These are phyloP conservation scores for Pangasius mekongensis DNA, from an alignment of 2,797 vertebrate genomes.

Conservation along the genomic window DNA sequence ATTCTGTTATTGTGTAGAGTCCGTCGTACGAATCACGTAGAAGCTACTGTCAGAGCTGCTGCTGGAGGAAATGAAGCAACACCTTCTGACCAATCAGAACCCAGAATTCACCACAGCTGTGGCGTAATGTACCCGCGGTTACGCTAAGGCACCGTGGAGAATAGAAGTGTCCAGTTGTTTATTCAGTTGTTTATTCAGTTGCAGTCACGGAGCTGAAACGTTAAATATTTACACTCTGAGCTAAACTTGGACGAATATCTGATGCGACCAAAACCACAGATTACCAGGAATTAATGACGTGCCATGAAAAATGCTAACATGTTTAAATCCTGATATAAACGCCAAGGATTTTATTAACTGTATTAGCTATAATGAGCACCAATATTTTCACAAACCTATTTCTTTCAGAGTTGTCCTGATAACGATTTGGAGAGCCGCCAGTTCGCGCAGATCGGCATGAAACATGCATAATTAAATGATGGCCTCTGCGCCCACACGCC, in stretches of 20 bases:
- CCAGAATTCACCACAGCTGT: background rate
- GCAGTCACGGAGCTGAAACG: background rate
- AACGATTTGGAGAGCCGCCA: conserved; percentile 38
- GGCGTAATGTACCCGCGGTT: background rate
- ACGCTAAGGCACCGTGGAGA: background rate
- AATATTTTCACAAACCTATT: conserved; percentile 6
- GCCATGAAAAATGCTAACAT: background rate
- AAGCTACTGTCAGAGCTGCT: background rate
- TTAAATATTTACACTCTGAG: background rate
- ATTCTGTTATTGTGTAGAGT: background rate
- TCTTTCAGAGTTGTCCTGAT: background rate
- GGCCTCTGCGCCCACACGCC: conserved; percentile 54
- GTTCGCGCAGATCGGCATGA: conserved; percentile 29
- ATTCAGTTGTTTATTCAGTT: background rate
- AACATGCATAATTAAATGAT: conserved; percentile 43
- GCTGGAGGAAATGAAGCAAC: background rate
- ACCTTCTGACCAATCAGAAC: background rate
- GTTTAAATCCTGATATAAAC: conserved; percentile 2
- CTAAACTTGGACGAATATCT: background rate
- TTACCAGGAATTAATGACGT: background rate
- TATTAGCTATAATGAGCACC: conserved; percentile 15
- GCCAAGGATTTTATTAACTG: conserved; percentile 26
- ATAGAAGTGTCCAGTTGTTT: background rate
- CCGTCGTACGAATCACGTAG: too few relatives aligned
- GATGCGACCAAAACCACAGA: background rate